A percentile compares a stretch with the other conserved stretches of the same genome.
Conservation (phyloP, 2,888 invertebrate genomes). For the Colletes collaris region DNA sequence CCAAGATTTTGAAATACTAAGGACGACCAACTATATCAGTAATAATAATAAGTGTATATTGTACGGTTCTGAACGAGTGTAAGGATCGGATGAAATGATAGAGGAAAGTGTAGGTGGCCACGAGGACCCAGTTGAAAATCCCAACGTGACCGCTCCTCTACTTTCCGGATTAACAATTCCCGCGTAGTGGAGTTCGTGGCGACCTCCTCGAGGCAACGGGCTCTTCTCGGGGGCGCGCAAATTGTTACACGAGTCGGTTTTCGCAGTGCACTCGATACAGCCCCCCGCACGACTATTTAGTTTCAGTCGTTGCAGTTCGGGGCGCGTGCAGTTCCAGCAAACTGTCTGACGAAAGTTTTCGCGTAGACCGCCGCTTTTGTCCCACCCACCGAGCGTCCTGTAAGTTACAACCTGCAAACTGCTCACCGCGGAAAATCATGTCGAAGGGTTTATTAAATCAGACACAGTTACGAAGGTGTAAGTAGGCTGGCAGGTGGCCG, state of each 20-base stretch:
- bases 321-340: constrained; percentile 25
- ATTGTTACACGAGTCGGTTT: constrained; percentile 31
- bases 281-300: too few relatives aligned
- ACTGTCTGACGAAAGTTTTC: constrained; percentile 57
- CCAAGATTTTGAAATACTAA: too few relatives aligned
- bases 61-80: too few relatives aligned
- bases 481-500: constrained; percentile 29
- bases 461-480: constrained; percentile 14
- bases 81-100: too few relatives aligned
- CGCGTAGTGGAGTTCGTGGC: neutral
- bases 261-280: neutral
- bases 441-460: constrained; percentile 48
- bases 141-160: too few relatives aligned
- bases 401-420: neutral
- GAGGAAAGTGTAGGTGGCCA: too few relatives aligned
- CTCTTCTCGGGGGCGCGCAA: neutral
- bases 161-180: constrained; percentile 7
- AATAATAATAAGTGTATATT: too few relatives aligned
- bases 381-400: constrained; percentile 4
- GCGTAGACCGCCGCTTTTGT: constrained; percentile 44
- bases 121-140: too few relatives aligned
- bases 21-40: too few relatives aligned
- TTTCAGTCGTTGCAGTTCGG: neutral
- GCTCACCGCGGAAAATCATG: constrained; percentile 19
- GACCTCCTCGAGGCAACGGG: constrained; percentile 3